Base-by-base conservation (phyloP, 2,797 vertebrate species). In the Poecilia wingei region DNA sequence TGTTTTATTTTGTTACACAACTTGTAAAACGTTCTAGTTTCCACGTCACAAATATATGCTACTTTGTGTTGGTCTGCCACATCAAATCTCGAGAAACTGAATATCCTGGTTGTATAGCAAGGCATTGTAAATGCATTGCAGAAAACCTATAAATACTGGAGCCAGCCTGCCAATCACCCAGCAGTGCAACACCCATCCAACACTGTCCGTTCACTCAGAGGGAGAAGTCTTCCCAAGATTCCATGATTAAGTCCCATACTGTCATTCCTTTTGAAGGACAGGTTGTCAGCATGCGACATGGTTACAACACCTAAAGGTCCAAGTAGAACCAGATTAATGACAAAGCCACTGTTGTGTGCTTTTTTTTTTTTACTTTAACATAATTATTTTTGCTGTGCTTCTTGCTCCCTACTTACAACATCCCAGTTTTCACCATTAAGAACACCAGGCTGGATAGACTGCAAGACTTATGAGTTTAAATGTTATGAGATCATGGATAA, bases 221-320 rank as follows among this genome's bases (percentile, higher is more conserved):
- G 57, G 33, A n/a, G 6, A 43, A 79, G 16, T 39, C 72, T 61
- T 71, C 6, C 47, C n/a, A 72, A 36, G 9, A 74, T 49, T 74
- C 28, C 6, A 43, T 41, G 25, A 74, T 20, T 79, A 18, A 55
- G 43, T 16, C 3, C 6, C 49, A 9, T 69, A 22, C 22, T 74
- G 10, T 74, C 36, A 74, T 55, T 66, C 59, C 22, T 31, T 36
- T 43, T 70, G 59, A 49, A 73, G 55, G 46, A 66, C 57, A 66
- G 33, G 33, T 9, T 74, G n/a, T 72, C 57, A 68, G 36, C 4
- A 43, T 68, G 16, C 31, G 14, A 53, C 61, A 46, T 7, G 10
- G 31, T 36, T 49, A 61, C 70, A 73, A 18, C 47, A 47, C n/a
- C 25, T 72, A 78, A 61, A 46, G 68, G 51, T 57, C 12, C 66